Evolutionary conservation across 2,888 invertebrate genomes (phyloP).

Genomic region (Aromia moschata): DNA sequence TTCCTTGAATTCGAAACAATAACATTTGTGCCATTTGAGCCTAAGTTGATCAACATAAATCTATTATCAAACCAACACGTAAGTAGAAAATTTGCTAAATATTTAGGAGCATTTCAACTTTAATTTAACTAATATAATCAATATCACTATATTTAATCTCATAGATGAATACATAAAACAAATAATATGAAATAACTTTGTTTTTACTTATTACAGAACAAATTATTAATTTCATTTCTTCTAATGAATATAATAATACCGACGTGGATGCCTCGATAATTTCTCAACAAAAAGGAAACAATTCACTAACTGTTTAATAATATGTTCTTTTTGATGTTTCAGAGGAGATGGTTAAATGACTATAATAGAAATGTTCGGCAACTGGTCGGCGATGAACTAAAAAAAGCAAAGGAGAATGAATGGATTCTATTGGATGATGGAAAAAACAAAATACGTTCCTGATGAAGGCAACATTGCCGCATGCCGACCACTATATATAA

Average conservation of each 20-base stretch:
- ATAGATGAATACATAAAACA: neutral
- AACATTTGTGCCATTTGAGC: conserved; percentile 88
- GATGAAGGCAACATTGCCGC: conserved; percentile 40
- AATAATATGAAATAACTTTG: neutral
- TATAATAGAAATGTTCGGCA: conserved; percentile 80
- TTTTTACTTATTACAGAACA: too few relatives aligned
- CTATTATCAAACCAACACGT: conserved; percentile 85
- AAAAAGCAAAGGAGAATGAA: conserved; percentile 73
- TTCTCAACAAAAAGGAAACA: too few relatives aligned
- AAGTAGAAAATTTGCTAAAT: too few relatives aligned
- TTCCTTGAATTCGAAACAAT: conserved; percentile 78
- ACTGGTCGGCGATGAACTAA: conserved; percentile 78
- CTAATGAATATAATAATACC: too few relatives aligned
- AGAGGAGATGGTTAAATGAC: conserved; percentile 82
- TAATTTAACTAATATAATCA: neutral
- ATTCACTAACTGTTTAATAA: too few relatives aligned
- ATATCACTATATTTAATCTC: neutral
- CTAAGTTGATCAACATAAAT: conserved; percentile 80
- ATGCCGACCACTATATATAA: conserved; percentile 20
- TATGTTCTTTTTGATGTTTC: conserved; percentile 57
- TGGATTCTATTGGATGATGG: conserved; percentile 86
- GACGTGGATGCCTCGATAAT: too few relatives aligned
- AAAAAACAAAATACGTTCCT: conserved; percentile 77
- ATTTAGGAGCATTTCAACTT: too few relatives aligned
- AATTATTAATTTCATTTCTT: too few relatives aligned